Percentiles rank a stretch among this genome's conserved stretches.
phyloP scores from a whole-genome alignment of 1,140 invertebrate genomes.

The Vollenhovia emeryi region DNA sequence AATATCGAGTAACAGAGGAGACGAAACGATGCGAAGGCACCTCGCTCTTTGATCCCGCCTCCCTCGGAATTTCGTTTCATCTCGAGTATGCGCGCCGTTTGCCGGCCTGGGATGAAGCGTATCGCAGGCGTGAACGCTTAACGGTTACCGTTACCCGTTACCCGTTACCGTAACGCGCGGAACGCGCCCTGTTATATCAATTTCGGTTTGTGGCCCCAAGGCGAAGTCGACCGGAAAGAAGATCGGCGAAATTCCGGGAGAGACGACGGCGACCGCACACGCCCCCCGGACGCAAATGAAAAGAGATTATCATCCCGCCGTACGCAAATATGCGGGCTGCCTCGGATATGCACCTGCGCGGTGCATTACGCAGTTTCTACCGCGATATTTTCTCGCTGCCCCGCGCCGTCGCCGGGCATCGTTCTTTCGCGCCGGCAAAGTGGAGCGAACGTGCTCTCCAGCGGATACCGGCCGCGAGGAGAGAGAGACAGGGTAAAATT shows the following conservation, averaged over 20 bases:
- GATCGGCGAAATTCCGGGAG: constrained; percentile 28
- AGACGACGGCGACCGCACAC: constrained; percentile 1
- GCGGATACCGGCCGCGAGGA: constrained; percentile 7
- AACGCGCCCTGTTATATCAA: constrained; percentile 74
- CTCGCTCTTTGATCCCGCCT: constrained; percentile 51
- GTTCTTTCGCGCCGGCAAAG: constrained; percentile 33
- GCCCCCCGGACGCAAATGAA: constrained; percentile 16
- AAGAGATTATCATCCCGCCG: constrained; percentile 46
- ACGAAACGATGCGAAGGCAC: constrained; percentile 46
- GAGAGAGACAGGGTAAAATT: constrained; percentile 57
- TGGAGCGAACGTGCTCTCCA: constrained; percentile 34
- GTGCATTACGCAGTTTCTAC: constrained; percentile 28
- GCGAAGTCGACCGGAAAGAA: constrained; percentile 48
- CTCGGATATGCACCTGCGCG: constrained; percentile 35
- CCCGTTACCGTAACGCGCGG: constrained; percentile 74
- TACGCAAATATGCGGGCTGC: constrained; percentile 38
- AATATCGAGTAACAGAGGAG: constrained; percentile 61
- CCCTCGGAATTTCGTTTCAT: constrained; percentile 56
- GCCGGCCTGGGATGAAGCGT: constrained; percentile 20
- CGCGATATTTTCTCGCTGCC: constrained; percentile 26
- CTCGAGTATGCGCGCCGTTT: constrained; percentile 9
- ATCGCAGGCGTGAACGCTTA: constrained; percentile 66
- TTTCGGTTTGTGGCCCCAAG: constrained; percentile 65
- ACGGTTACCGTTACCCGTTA: constrained; percentile 75
- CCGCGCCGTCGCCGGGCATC: constrained; percentile 18